phyloP scores from a whole-genome alignment of 2,113 vertebrate genomes.

The Microcebus murinus region DNA sequence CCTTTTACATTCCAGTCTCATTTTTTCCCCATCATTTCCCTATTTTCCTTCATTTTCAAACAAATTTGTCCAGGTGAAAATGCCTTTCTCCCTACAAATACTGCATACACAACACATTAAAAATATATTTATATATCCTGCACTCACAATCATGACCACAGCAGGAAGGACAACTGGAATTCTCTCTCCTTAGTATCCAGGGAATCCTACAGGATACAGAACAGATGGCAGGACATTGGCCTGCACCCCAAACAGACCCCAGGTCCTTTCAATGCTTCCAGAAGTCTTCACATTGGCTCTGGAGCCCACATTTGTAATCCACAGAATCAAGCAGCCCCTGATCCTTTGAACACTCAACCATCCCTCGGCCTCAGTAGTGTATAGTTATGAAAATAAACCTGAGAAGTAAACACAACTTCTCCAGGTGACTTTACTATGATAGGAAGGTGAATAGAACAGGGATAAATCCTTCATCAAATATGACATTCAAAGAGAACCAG shows the following conservation, averaged over 20 bases:
- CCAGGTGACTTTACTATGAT: not conserved
- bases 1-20: not conserved
- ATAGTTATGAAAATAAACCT: not conserved
- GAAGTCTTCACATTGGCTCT: not conserved
- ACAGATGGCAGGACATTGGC: not conserved
- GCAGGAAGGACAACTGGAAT: not conserved
- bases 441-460: not conserved
- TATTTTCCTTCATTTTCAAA: not conserved
- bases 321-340: not conserved
- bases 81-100: not conserved
- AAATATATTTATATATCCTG: not conserved
- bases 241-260: not conserved
- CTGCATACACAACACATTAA: not conserved
- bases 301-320: not conserved
- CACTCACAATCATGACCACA: not conserved
- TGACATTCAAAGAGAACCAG: not conserved
- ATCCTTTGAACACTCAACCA: not conserved
- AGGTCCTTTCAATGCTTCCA: not conserved
- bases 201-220: not conserved
- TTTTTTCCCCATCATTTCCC: not conserved
- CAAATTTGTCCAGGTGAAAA: not conserved
- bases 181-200: not conserved
- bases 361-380: not conserved
- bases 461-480: not conserved
- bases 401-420: not conserved